Evolutionary conservation across 2,888 invertebrate species (phyloP), one percentile per base, ranked within the genome.

Genomic region (Tinea trinotella): DNA sequence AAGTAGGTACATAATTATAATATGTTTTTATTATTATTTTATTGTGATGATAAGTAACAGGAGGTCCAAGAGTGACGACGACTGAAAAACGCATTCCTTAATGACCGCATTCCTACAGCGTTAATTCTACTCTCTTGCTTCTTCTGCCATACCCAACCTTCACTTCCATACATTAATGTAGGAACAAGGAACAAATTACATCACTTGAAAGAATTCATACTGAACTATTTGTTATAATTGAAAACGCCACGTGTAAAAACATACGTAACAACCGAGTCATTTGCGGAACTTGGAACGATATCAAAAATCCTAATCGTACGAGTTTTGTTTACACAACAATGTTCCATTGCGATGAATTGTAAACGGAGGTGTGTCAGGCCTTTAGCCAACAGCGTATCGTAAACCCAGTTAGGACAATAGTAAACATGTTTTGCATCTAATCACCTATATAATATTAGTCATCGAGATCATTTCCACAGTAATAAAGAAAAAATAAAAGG

Each of bases 261-360:
- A 36, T n/a, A 17, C n/a, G 19, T 46, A 9, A 19, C 40, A 40
- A n/a, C n/a, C 19, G 12, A 18, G 40, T 18, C 46, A 19, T 17
- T 19, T 19, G 19, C 46, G 46, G 46, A 46, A 46, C 18, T 46
- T 46, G 46, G 46, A 46, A 46, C 17, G 19, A 10, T 19, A 46
- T 46, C 46, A 46, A 46, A 46, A 46, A 40, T 3, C n/a, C 17
- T 2, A 7, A 46, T 46, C 46, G 15, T 17, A 19, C 46, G 46
- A 46, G 2, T 46, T 46, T 46, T 46, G 46, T 46, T 46, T 46
- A 46, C 46, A 46, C 10, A 19, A 46, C 46, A 46, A 15, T 46
- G 3, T 9, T 15, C 19, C 19, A 36, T 4, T 36, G 17, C 44
- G 18, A 10, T 44, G 17, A 17, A 4, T 19, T 17, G 6, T n/a